These are phyloP conservation scores for Crocallis elinguaria DNA, from an alignment of 2,888 invertebrate genomes.

Conservation along the genomic window DNA sequence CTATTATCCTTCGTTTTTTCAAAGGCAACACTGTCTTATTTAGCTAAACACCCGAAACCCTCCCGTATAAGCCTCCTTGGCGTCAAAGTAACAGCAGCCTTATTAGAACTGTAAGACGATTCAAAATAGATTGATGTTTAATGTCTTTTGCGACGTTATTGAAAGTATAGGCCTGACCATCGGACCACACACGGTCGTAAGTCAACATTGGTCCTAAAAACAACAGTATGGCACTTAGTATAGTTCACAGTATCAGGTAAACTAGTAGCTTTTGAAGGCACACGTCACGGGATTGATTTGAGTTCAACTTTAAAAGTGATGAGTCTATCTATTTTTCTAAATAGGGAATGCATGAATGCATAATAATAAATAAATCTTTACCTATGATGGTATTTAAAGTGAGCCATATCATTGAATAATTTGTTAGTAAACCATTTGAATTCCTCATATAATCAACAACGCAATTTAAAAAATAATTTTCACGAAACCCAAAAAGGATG, in stretches of 20 bases:
- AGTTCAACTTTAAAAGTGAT: slow-evolving; percentile 8
- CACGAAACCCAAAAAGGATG: no score
- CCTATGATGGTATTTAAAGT: no score
- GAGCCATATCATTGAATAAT: no score
- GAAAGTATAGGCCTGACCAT: slow-evolving; percentile 38
- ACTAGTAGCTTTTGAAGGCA: slow-evolving; percentile 71
- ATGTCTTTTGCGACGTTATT: slow-evolving; percentile 36
- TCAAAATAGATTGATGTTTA: slow-evolving; percentile 41
- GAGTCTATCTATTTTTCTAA: background rate
- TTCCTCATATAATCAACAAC: no score
- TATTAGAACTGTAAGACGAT: slow-evolving; percentile 44
- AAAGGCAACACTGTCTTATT: slow-evolving; percentile 71
- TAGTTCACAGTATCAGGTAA: slow-evolving; percentile 74
- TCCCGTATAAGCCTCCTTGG: slow-evolving; percentile 38
- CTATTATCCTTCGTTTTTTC: slow-evolving; percentile 69
- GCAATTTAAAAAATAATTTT: no score
- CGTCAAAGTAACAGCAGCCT: slow-evolving; percentile 40
- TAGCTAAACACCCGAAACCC: slow-evolving; percentile 50
- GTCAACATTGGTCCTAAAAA: slow-evolving; percentile 78
- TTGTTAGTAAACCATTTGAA: no score
- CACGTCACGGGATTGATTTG: slow-evolving; percentile 47
- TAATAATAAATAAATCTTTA: no score
- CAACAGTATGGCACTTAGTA: slow-evolving; percentile 81
- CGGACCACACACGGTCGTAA: slow-evolving; percentile 81
- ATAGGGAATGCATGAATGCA: no score